phyloP scores from a whole-genome alignment of 2,888 invertebrate species.

The Gnatocerus cornutus region DNA sequence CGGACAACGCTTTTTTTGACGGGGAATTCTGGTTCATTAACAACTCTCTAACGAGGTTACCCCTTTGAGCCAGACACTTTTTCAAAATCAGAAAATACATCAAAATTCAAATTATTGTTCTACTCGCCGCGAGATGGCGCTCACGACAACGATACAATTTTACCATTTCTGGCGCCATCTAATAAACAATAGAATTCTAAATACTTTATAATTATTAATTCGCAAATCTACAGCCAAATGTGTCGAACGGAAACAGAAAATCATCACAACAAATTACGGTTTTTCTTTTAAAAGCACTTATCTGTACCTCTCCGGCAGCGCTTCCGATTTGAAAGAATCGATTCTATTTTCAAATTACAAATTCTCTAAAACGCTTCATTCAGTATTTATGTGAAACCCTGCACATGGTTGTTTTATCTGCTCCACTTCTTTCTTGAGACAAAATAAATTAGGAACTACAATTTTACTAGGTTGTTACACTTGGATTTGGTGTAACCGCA shows the following conservation, averaged over 20 bases:
- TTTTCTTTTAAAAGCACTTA: constrained; percentile 22
- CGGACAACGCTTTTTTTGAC: constrained; percentile 9
- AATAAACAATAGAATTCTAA: not conserved
- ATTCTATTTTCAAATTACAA: constrained; percentile 34
- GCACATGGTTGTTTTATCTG: constrained; percentile 31
- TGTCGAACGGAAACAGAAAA: constrained; percentile 16
- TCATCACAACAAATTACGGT: constrained; percentile 19
- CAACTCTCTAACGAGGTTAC: not conserved
- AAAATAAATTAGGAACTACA: too few species aligned
- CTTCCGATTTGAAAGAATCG: constrained; percentile 25
- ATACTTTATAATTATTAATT: too few species aligned
- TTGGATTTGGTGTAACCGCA: too few species aligned
- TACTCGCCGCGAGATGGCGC: not conserved
- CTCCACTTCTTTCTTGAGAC: constrained; percentile 4
- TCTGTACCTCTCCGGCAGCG: constrained; percentile 4
- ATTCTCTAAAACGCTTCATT: constrained; percentile 36
- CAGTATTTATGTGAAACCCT: constrained; percentile 39
- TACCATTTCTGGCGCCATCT: too few species aligned
- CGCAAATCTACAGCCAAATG: constrained; percentile 12
- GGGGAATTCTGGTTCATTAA: constrained; percentile 6
- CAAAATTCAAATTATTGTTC: too few species aligned
- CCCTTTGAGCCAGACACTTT: not conserved
- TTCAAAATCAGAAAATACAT: too few species aligned
- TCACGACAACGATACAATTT: too few species aligned
- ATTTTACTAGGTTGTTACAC: too few species aligned